A percentile compares a stretch with the other conserved stretches of the same genome.
Conservation (phyloP, 2,888 invertebrate species). For the Platypus cylindrus region DNA sequence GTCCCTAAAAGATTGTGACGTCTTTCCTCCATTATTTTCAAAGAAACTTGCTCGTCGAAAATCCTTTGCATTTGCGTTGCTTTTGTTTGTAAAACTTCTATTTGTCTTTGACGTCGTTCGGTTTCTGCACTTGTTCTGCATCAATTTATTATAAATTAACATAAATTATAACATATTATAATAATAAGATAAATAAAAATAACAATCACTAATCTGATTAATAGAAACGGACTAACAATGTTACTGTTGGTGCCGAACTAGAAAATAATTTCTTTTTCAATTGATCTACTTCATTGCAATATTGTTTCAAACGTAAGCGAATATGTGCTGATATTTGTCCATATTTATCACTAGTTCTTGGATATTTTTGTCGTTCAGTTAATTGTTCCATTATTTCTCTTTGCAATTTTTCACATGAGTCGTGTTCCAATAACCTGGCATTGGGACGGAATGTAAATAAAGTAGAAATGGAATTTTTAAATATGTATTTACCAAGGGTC, state of each 20-base stretch:
- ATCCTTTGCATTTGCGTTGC: slow-evolving; percentile 43
- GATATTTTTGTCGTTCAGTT: slow-evolving; percentile 40
- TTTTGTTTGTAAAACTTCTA: slow-evolving; percentile 48
- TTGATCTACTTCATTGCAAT: slow-evolving; percentile 44
- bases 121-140: slow-evolving; percentile 47
- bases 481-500: slow-evolving; percentile 35
- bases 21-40: slow-evolving; percentile 27
- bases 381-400: slow-evolving; percentile 51
- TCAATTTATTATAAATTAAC: background rate
- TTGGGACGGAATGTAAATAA: slow-evolving; percentile 2
- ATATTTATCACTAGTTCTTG: slow-evolving; percentile 42
- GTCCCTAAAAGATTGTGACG: no score
- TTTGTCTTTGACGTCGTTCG: slow-evolving; percentile 46
- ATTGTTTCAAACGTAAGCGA: slow-evolving; percentile 48
- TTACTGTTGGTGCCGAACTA: slow-evolving; percentile 28
- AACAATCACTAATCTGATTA: no score
- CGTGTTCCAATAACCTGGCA: slow-evolving; percentile 49
- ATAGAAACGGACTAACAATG: no score
- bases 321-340: slow-evolving; percentile 46
- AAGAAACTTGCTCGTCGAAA: slow-evolving; percentile 34
- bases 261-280: slow-evolving; percentile 43
- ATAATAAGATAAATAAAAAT: background rate
- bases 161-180: background rate
- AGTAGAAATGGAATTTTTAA: background rate
- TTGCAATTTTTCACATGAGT: slow-evolving; percentile 50